These are phyloP conservation scores for Xanthostigma xanthostigma DNA, from an alignment of 2,888 invertebrate genomes.

Conservation along the genomic window DNA sequence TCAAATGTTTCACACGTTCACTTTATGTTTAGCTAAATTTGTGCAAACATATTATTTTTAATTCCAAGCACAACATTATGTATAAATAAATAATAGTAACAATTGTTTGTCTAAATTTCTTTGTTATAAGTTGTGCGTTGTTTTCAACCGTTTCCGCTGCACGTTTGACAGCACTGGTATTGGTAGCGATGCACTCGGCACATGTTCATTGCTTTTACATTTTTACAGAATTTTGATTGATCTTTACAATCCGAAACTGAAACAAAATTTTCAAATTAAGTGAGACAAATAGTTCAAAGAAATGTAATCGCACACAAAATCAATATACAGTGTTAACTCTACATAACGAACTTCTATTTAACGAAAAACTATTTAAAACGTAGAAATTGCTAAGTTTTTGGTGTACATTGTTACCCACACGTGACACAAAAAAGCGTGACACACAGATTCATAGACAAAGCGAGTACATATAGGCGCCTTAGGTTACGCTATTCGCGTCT, in stretches of 20 bases:
- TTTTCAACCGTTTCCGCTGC: conserved; percentile 26
- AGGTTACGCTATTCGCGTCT: too few relatives aligned
- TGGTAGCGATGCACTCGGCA: conserved; percentile 72
- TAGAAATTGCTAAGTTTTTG: too few relatives aligned
- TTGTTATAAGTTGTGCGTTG: background rate
- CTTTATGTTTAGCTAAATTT: background rate
- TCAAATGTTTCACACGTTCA: conserved; percentile 6
- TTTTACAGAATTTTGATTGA: conserved; percentile 70
- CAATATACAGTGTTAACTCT: too few relatives aligned
- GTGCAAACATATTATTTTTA: conserved; percentile 1
- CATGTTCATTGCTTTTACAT: conserved; percentile 76
- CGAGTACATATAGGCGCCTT: too few relatives aligned
- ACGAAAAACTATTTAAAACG: too few relatives aligned
- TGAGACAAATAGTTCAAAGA: too few relatives aligned
- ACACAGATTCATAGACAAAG: too few relatives aligned
- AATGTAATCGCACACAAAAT: too few relatives aligned
- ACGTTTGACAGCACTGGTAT: conserved; percentile 78
- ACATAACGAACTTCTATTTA: too few relatives aligned
- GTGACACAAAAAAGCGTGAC: too few relatives aligned
- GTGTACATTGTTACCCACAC: too few relatives aligned
- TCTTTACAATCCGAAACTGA: conserved; percentile 60
- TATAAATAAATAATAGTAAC: background rate
- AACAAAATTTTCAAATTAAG: conserved; percentile 13
- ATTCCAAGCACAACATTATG: conserved; percentile 2
- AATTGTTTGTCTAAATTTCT: background rate